Conservation (phyloP, 2,888 invertebrate genomes). For the Lacanobia wlatinum region DNA sequence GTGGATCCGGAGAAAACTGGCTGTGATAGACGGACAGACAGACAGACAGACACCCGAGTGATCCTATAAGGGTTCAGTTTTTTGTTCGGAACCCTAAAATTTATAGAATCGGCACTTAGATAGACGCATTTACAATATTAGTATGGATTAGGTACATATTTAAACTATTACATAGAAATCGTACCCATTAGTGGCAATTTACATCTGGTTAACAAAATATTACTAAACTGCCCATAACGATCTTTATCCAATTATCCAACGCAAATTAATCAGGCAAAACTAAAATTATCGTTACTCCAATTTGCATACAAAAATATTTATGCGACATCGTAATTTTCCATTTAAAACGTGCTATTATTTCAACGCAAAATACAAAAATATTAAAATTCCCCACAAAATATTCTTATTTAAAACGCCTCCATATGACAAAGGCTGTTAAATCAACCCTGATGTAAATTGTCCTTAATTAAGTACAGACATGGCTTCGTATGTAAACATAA, state of each 20-base stretch:
- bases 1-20: too few species aligned
- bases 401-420: conserved; percentile 34
- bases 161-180: neutral
- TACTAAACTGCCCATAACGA: neutral
- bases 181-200: conserved; percentile 4
- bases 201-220: neutral
- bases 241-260: conserved; percentile 15
- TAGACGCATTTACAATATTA: too few species aligned
- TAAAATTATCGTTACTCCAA: conserved; percentile 17
- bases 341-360: conserved; percentile 28
- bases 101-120: too few species aligned
- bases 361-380: conserved; percentile 35
- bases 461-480: conserved; percentile 63
- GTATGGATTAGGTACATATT: too few species aligned
- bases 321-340: conserved; percentile 32
- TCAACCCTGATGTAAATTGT: conserved; percentile 57
- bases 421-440: conserved; percentile 55
- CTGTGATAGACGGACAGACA: too few species aligned
- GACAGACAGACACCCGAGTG: too few species aligned
- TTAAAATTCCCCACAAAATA: conserved; percentile 43
- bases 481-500: conserved; percentile 55
- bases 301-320: conserved; percentile 41
- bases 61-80: too few species aligned
- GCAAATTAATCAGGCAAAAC: conserved; percentile 17
- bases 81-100: too few species aligned